Evolutionary conservation across 1,140 invertebrate species (phyloP), one percentile per base, ranked within the genome.

Genomic region (Camponotus pennsylvanicus): DNA sequence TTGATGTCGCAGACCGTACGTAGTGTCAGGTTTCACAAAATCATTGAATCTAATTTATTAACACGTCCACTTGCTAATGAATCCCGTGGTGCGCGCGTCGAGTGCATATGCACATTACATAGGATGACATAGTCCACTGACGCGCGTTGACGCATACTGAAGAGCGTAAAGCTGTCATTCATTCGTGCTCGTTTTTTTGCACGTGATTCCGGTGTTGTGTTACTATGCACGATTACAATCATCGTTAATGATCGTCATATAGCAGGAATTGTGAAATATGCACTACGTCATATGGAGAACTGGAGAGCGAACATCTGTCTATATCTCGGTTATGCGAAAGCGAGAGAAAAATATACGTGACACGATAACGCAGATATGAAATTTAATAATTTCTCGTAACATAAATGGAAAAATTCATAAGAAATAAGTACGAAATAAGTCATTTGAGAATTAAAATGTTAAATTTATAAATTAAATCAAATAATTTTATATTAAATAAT

Each of bases 201-300:
- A 82, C 85, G 85, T 86, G 67, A 86, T 71, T 71, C 52, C 64
- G 78, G 78, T 71, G 21, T 83, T 83, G 78, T 27, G 13, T 86
- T 86, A 86, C 77, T n/a, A 49, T n/a, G 6, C 37, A 13, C 49
- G 49, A 83, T 83, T 71, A 64, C 18, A 71, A 61, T 21, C 45
- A 37, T 42, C n/a, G 61, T 37, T 64, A 82, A 79, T 63, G 13
- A 69, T 40, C 34, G 9, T 15, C 21, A 57, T 42, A n/a, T 21
- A 37, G 15, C 21, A 13, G 15, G 49, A 80, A 55, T 27, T 57
- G 64, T 8, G 8, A 57, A 69, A 57, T 66, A 52, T n/a, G 34
- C 27, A 63, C n/a, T 66, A n/a, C 11, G 15, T 75, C 32, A 32
- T 66, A 32, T 3, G 0, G 45, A 15, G 21, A 45, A 42, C 61